Evolutionary conservation across 2,113 vertebrate genomes (phyloP).

Genomic region (Grammomys surdaster): DNA sequence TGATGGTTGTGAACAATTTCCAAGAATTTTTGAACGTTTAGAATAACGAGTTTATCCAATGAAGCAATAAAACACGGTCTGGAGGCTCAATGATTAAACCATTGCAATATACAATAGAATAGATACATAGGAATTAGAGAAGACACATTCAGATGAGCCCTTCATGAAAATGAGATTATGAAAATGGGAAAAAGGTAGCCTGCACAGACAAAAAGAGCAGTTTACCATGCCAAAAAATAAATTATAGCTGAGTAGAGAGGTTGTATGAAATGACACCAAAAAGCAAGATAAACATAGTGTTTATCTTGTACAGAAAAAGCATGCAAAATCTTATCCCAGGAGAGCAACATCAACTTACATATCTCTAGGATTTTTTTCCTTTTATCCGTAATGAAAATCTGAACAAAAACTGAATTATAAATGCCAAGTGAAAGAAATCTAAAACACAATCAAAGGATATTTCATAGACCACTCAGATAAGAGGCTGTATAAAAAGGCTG

Average conservation of each 20-base stretch:
- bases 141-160: background rate
- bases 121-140: background rate
- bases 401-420: slow-evolving; percentile 41
- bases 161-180: slow-evolving; percentile 18
- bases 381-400: background rate
- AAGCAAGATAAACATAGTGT: slow-evolving; percentile 11
- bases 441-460: background rate
- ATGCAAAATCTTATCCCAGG: background rate
- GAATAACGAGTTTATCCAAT: background rate
- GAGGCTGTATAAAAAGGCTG: background rate
- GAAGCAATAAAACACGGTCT: background rate
- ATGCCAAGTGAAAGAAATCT: background rate
- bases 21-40: slow-evolving; percentile 1
- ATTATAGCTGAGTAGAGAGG: background rate
- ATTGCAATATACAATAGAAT: background rate
- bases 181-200: background rate
- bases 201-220: background rate
- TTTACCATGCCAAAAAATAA: background rate
- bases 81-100: background rate
- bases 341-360: background rate
- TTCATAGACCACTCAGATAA: background rate
- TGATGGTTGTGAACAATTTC: background rate
- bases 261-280: background rate
- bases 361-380: background rate
- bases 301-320: background rate